Base-by-base conservation (phyloP, 2,113 vertebrate species). In the Todiramphus chloris region DNA sequence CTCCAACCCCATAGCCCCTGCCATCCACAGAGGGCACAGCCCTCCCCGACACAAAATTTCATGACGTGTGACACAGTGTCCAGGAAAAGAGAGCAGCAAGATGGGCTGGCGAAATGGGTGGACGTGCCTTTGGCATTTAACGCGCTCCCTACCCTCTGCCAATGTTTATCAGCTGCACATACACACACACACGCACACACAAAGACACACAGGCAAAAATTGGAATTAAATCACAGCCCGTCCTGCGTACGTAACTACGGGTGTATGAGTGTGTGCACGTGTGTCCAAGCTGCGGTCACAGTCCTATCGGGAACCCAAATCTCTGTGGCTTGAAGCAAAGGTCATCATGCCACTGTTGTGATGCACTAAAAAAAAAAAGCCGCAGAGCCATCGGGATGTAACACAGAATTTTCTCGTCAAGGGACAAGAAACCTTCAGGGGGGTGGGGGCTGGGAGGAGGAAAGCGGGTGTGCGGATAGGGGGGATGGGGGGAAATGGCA, bases 371-470 rank as follows among this genome's bases (percentile, higher is more conserved):
- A 77, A 90, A 89, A 77, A 93, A 95, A 95, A 96, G 93, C 98
- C 97, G 98, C 98, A 98, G 97, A 98, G 97, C 97, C 97, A 97
- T 98, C 97, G 97, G 97, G 94, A 97, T 91, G 93, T 97, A 98
- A 98, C 94, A 98, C 89, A 96, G 97, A 98, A 98, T 98, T 98
- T 97, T 97, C 96, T 98, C 97, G 93, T 96, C 93, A 87, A 96
- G 96, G 97, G 88, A 94, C 87, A 75, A 97, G 97, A 95, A 97
- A 94, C 94, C 96, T 96, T 95, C 72, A 7, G 83, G 91, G 92
- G 88, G 64, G 80, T 68, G 79, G 92, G 92, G 94, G 89, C 69
- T 41, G 30, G 59, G 79, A 51, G n/a, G 43, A 91, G 76, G 53
- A 95, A 95, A 91, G 82, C 73, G 73, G 44, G 87, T 73, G 94